Conservation (phyloP, 2,888 invertebrate genomes). For the Tipula unca region DNA sequence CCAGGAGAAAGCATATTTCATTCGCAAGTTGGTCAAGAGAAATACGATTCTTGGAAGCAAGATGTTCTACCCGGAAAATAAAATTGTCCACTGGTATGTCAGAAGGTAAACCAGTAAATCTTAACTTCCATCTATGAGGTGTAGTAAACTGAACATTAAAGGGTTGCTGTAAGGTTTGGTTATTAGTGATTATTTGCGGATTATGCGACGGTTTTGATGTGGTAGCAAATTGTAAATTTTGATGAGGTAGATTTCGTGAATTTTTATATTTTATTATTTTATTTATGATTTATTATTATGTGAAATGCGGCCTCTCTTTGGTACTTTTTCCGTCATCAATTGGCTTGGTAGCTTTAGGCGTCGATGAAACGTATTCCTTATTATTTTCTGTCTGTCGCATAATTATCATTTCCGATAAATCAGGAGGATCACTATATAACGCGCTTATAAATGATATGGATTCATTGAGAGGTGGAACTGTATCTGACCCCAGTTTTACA, state of each 20-base stretch:
- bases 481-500: neutral
- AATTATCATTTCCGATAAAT: neutral
- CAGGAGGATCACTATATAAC: neutral
- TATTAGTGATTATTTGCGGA: too few species aligned
- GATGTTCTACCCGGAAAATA: neutral
- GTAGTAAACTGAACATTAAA: neutral
- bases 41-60: neutral
- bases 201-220: too few species aligned
- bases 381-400: neutral
- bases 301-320: too few species aligned
- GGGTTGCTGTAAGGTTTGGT: too few species aligned
- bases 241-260: too few species aligned
- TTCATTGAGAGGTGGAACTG: neutral
- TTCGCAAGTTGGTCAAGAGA: neutral
- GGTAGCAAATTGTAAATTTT: too few species aligned
- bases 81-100: neutral
- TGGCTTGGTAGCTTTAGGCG: neutral
- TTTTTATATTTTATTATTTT: too few species aligned
- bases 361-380: neutral
- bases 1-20: neutral
- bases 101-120: neutral
- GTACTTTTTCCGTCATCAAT: neutral
- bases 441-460: neutral
- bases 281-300: too few species aligned
- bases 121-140: neutral